These are phyloP conservation scores for Mystacides longicornis DNA, from an alignment of 2,888 invertebrate species.

Conservation along the genomic window DNA sequence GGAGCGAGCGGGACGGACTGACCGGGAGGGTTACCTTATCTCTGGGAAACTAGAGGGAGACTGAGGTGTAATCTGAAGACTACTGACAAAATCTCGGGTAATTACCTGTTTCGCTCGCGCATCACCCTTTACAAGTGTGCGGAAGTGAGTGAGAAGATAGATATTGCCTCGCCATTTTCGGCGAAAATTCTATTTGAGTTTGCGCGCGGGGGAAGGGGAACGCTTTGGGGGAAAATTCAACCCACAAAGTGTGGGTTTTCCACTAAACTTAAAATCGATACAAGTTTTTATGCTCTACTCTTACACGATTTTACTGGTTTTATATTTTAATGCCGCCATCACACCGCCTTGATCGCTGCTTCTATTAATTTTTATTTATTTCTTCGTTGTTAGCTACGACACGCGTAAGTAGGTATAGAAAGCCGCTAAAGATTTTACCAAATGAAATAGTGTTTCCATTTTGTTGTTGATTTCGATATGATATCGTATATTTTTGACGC, in stretches of 20 bases:
- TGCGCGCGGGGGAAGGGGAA: constrained; percentile 17
- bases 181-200: constrained; percentile 16
- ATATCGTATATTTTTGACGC: too few species aligned
- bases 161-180: constrained; percentile 12
- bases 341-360: neutral
- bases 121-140: constrained; percentile 12
- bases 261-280: constrained; percentile 18
- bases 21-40: constrained; percentile 13
- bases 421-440: too few species aligned
- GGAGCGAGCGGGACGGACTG: constrained; percentile 15
- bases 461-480: too few species aligned
- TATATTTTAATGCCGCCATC: neutral
- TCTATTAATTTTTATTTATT: neutral
- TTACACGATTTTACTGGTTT: constrained; percentile 11
- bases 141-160: constrained; percentile 17
- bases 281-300: constrained; percentile 14
- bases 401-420: too few species aligned
- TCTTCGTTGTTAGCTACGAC: too few species aligned
- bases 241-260: constrained; percentile 16
- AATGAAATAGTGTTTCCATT: too few species aligned
- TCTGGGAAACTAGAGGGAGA: constrained; percentile 9
- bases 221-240: constrained; percentile 8
- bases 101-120: constrained; percentile 20
- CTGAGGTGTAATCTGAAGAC: constrained; percentile 18
- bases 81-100: constrained; percentile 20